phyloP scores from a whole-genome alignment of 2,797 vertebrate genomes.

The Megalops cyprinoides region DNA sequence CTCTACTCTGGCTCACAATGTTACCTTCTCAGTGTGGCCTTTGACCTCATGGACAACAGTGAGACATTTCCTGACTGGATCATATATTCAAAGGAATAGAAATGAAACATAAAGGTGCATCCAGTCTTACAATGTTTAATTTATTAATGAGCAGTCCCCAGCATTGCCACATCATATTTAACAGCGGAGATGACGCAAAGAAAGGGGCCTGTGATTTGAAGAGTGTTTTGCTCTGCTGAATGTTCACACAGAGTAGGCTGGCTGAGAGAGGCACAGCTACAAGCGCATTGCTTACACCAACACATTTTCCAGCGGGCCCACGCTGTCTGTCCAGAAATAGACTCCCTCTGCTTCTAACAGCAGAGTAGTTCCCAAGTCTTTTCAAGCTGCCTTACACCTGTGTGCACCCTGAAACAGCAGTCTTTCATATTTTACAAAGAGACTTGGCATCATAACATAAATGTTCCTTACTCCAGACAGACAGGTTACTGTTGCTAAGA shows the following conservation, averaged over 20 bases:
- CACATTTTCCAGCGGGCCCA: slow-evolving; percentile 35
- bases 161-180: no score
- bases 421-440: background rate
- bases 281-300: slow-evolving; percentile 29
- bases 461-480: background rate
- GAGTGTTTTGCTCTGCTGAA: no score
- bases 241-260: slow-evolving; percentile 16
- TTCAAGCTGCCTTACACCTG: background rate
- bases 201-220: no score
- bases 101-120: background rate
- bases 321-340: slow-evolving; percentile 34
- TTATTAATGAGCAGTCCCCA: background rate
- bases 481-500: no score
- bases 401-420: background rate
- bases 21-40: no score
- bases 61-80: background rate
- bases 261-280: background rate
- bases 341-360: slow-evolving; percentile 27
- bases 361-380: slow-evolving; percentile 1
- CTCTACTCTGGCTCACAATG: background rate
- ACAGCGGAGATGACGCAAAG: no score
- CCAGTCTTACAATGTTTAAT: background rate
- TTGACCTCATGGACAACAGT: background rate
- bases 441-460: background rate
- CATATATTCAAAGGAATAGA: no score